These are phyloP conservation scores for Chloropsis hardwickii DNA, from an alignment of 2,113 vertebrate genomes.

Conservation along the genomic window DNA sequence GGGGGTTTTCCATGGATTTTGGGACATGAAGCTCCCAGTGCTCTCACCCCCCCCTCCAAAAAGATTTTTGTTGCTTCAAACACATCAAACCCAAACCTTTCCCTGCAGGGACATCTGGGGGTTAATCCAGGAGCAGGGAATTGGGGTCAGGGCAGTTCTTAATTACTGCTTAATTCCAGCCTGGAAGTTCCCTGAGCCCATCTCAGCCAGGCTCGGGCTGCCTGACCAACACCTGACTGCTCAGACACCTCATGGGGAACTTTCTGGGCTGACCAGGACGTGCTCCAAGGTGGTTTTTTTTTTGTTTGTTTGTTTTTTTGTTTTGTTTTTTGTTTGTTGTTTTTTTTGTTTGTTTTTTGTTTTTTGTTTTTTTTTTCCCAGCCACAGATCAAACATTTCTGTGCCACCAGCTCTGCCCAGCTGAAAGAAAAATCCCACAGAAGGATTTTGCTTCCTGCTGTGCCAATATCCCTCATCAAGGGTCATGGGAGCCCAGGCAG, in stretches of 20 bases:
- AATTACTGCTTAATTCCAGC: not conserved
- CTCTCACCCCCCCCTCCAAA: not conserved
- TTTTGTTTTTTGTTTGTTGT: not conserved
- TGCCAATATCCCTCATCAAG: not conserved
- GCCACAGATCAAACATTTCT: not conserved
- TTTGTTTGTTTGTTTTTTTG: too few species aligned
- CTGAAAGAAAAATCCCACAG: not conserved
- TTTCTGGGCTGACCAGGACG: not conserved
- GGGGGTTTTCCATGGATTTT: not conserved
- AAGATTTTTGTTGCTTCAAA: not conserved
- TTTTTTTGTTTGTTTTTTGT: not conserved
- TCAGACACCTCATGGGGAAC: not conserved
- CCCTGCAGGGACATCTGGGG: not conserved
- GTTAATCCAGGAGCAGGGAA: not conserved
- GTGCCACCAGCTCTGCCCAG: not conserved
- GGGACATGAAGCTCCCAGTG: not conserved
- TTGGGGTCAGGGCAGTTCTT: not conserved
- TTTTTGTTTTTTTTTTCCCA: not conserved
- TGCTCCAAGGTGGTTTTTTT: not conserved
- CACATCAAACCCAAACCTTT: not conserved
- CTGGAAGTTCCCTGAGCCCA: not conserved
- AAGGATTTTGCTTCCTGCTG: not conserved
- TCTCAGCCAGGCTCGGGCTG: not conserved
- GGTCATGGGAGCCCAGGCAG: not conserved
- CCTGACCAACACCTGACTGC: not conserved